Percentiles rank a stretch among this genome's conserved stretches.
Evolutionary conservation across 2,113 vertebrate genomes (phyloP).

Genomic region (Cyprinodon brontotheroides): DNA sequence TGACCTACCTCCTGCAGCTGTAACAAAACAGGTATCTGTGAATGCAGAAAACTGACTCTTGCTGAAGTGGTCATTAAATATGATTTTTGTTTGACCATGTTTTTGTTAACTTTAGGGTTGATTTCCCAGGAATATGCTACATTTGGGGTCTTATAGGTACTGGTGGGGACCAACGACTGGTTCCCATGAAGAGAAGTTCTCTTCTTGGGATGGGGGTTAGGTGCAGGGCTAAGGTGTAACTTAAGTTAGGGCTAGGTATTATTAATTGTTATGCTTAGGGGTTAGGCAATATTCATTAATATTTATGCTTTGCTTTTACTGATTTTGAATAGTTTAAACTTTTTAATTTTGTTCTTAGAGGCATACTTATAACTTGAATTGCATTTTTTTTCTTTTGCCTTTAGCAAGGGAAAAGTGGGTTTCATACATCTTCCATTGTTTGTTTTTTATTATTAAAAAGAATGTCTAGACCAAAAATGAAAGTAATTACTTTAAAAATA

Average conservation of each 20-base stretch:
- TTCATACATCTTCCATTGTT: neutral
- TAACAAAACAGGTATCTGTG: neutral
- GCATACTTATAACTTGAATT: neutral
- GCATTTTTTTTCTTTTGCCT: neutral
- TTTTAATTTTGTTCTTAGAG: neutral
- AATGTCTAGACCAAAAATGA: neutral
- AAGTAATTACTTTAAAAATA: neutral
- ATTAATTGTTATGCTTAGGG: too few relatives aligned
- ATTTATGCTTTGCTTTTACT: neutral
- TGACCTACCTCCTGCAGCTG: conserved; percentile 2
- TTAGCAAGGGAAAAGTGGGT: neutral
- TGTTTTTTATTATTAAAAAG: neutral
- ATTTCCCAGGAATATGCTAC: too few relatives aligned
- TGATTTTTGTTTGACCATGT: too few relatives aligned
- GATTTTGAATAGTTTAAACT: neutral
- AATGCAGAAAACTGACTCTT: neutral
- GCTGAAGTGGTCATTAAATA: too few relatives aligned
- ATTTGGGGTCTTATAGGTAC: too few relatives aligned
- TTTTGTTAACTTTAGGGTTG: too few relatives aligned
- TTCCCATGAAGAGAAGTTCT: too few relatives aligned
- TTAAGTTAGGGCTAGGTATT: too few relatives aligned
- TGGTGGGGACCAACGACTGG: too few relatives aligned
- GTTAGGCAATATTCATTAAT: too few relatives aligned
- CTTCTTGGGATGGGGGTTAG: too few relatives aligned
- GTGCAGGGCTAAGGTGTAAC: too few relatives aligned